Evolutionary conservation across 1,140 invertebrate genomes (phyloP).

Genomic region (Microvelia longipes): DNA sequence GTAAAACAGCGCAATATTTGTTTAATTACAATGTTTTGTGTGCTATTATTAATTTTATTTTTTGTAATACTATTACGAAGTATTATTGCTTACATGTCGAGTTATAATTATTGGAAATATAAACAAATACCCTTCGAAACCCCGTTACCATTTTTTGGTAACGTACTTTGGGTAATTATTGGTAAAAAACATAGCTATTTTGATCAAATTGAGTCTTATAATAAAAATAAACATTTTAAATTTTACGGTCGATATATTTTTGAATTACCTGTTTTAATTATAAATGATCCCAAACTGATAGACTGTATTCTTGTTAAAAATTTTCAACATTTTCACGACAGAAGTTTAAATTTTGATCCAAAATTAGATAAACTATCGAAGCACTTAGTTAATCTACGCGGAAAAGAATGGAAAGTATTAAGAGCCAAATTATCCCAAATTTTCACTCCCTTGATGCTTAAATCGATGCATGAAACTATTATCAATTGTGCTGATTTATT

Average conservation of each 20-base stretch:
- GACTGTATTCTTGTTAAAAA: slow-evolving; percentile 35
- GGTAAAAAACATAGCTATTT: neutral
- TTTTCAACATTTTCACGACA: slow-evolving; percentile 32
- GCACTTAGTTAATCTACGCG: slow-evolving; percentile 23
- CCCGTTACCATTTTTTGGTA: slow-evolving; percentile 19
- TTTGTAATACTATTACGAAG: too few relatives aligned
- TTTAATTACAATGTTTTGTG: too few relatives aligned
- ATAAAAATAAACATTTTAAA: slow-evolving; percentile 10
- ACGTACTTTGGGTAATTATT: slow-evolving; percentile 4
- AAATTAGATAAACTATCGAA: slow-evolving; percentile 20
- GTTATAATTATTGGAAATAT: slow-evolving; percentile 28
- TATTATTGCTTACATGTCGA: too few relatives aligned
- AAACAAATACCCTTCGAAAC: slow-evolving; percentile 14
- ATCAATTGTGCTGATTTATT: slow-evolving; percentile 22
- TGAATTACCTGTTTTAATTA: slow-evolving; percentile 26
- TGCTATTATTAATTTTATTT: too few relatives aligned
- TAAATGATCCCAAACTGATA: slow-evolving; percentile 33
- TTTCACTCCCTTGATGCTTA: slow-evolving; percentile 24
- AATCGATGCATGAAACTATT: slow-evolving; percentile 24
- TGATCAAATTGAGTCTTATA: slow-evolving; percentile 12
- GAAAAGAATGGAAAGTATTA: slow-evolving; percentile 27
- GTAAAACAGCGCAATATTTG: too few relatives aligned
- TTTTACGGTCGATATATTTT: slow-evolving; percentile 18
- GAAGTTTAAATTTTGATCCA: slow-evolving; percentile 24
- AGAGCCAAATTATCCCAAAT: slow-evolving; percentile 26